Evolutionary conservation across 2,113 vertebrate species (phyloP).

Genomic region (Lynx canadensis): DNA sequence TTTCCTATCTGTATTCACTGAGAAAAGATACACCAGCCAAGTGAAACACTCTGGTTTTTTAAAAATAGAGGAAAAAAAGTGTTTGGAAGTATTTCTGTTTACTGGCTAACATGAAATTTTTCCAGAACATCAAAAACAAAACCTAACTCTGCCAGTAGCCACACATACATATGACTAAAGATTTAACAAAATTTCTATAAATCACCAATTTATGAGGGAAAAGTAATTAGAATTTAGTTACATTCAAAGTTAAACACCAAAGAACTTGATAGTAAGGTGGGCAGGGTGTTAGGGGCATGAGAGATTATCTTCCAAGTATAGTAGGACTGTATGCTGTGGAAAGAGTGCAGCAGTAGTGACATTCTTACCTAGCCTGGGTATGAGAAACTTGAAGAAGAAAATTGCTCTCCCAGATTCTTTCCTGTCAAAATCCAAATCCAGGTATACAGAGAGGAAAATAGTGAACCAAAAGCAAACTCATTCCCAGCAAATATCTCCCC

Average conservation of each 20-base stretch:
- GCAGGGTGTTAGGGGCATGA: not conserved
- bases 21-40: conserved; percentile 13
- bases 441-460: not conserved
- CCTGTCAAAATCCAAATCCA: conserved; percentile 18
- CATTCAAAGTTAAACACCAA: conserved; percentile 1
- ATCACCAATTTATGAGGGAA: conserved; percentile 22
- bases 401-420: not conserved
- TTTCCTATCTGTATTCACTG: conserved; percentile 4
- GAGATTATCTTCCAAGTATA: not conserved
- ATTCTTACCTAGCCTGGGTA: not conserved
- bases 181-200: conserved; percentile 54
- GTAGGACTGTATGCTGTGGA: not conserved
- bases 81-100: conserved; percentile 54
- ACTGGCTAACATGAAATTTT: conserved; percentile 55
- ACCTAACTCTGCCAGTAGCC: conserved; percentile 3
- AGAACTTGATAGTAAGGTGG: not conserved
- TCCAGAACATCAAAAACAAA: conserved; percentile 55
- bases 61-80: conserved; percentile 12
- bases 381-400: not conserved
- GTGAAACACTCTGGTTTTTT: not conserved
- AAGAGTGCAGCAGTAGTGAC: not conserved
- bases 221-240: conserved; percentile 16
- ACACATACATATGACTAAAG: conserved; percentile 53
- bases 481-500: not conserved
- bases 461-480: not conserved